phyloP scores from a whole-genome alignment of 2,113 vertebrate species.

The Hepsetus odoe region DNA sequence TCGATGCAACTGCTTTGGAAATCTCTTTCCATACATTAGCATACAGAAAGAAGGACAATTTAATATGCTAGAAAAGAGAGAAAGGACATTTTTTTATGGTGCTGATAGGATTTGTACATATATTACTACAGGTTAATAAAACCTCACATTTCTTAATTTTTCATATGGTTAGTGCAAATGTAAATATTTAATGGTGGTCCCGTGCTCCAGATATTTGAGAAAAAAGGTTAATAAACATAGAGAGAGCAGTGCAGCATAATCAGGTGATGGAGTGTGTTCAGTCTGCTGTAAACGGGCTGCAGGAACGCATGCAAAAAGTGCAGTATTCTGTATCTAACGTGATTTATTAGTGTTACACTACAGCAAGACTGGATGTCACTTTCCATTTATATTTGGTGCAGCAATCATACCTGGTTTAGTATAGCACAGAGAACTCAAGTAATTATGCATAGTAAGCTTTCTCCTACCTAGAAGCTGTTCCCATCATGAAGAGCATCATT shows the following conservation, averaged over 20 bases:
- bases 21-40: constrained; percentile 75
- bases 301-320: not conserved
- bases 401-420: not conserved
- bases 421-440: not conserved
- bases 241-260: constrained; percentile 69
- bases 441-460: too few relatives aligned
- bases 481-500: not conserved
- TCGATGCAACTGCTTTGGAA: constrained; percentile 64
- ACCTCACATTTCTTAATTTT: constrained; percentile 78
- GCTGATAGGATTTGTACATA: constrained; percentile 66
- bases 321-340: not conserved
- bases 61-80: constrained; percentile 69
- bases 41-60: constrained; percentile 71
- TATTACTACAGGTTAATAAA: constrained; percentile 80
- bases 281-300: constrained; percentile 39
- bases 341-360: not conserved
- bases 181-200: constrained; percentile 80
- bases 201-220: constrained; percentile 78
- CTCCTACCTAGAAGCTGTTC: too few relatives aligned
- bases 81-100: constrained; percentile 59
- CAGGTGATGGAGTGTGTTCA: constrained; percentile 46
- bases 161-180: constrained; percentile 76
- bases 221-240: constrained; percentile 77
- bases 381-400: not conserved
- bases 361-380: not conserved